These are phyloP conservation scores for Philopedon plagiatum DNA, from an alignment of 2,888 invertebrate genomes.

Conservation along the genomic window DNA sequence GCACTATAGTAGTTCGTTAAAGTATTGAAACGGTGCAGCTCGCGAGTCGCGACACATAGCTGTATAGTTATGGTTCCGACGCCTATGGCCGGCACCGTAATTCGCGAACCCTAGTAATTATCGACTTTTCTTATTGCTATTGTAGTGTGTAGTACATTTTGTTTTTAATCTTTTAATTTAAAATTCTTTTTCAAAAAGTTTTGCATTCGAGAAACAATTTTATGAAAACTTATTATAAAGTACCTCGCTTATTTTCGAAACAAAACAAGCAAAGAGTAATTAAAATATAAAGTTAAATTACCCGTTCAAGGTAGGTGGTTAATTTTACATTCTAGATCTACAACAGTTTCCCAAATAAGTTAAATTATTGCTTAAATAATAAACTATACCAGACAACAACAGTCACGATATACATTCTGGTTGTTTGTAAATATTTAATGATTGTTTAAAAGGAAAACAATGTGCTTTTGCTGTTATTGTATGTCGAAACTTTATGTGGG, in stretches of 20 bases:
- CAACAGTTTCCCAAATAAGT: not conserved
- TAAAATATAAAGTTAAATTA: not conserved
- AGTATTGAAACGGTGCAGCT: too few species aligned
- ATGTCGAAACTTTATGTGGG: conserved; percentile 3
- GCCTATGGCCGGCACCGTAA: too few species aligned
- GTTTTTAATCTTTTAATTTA: too few species aligned
- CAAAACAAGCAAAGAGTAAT: not conserved
- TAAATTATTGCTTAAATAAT: not conserved
- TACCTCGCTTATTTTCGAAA: not conserved
- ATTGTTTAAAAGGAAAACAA: not conserved
- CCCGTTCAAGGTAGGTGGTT: not conserved
- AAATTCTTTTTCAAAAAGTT: too few species aligned
- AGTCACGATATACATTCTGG: not conserved
- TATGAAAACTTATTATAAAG: not conserved
- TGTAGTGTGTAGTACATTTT: too few species aligned
- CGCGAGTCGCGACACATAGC: too few species aligned
- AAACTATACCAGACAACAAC: not conserved
- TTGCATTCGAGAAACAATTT: not conserved
- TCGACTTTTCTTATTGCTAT: too few species aligned
- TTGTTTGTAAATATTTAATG: conserved; percentile 2
- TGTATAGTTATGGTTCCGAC: too few species aligned
- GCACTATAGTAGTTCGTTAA: too few species aligned
- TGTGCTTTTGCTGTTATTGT: not conserved
- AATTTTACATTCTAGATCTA: not conserved
- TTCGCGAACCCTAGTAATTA: too few species aligned